Evolutionary conservation across 1,140 invertebrate genomes (phyloP).

Genomic region (Zaprionus nigranus): DNA sequence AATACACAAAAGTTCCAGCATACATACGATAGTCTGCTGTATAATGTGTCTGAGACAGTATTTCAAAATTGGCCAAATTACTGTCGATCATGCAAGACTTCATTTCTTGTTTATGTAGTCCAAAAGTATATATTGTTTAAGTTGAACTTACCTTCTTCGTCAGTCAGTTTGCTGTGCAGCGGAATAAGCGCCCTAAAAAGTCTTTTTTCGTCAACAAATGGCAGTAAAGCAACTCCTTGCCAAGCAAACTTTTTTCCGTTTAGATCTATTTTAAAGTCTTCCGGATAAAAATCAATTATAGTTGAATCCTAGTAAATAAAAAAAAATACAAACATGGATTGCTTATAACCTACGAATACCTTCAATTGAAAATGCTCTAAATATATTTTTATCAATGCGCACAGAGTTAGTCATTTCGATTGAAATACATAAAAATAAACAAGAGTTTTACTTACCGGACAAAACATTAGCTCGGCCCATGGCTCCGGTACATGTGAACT

Average conservation of each 20-base stretch:
- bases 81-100: too few relatives aligned
- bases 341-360: neutral
- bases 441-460: conserved; percentile 89
- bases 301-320: conserved; percentile 89
- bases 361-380: neutral
- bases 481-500: conserved; percentile 95
- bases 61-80: too few relatives aligned
- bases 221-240: conserved; percentile 99
- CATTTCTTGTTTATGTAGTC: too few relatives aligned
- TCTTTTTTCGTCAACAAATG: conserved; percentile 98
- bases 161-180: conserved; percentile 92
- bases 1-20: too few relatives aligned
- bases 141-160: conserved; percentile 88
- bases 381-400: neutral
- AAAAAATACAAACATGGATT: neutral
- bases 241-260: conserved; percentile 99
- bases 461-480: conserved; percentile 97
- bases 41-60: too few relatives aligned
- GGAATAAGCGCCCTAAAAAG: conserved; percentile 94
- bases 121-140: neutral
- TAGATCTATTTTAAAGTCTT: conserved; percentile 99
- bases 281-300: conserved; percentile 99
- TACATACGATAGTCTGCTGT: too few relatives aligned
- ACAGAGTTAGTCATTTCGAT: neutral
- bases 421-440: neutral